These are phyloP conservation scores for Cynaeus angustus DNA, from an alignment of 2,888 invertebrate species.

Conservation along the genomic window DNA sequence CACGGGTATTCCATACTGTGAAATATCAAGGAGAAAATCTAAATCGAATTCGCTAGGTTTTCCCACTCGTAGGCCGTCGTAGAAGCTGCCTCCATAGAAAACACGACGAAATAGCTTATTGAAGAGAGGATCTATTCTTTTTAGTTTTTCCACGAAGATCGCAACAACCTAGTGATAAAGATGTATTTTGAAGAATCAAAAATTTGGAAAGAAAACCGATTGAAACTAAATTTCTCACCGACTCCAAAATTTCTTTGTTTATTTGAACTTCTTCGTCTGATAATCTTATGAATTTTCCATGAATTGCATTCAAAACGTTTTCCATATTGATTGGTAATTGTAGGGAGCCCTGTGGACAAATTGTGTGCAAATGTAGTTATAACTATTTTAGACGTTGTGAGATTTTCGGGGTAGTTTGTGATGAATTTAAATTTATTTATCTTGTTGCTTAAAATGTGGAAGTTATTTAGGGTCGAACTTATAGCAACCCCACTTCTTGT, in stretches of 20 bases:
- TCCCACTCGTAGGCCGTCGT: conserved; percentile 75
- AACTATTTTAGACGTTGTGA: too few species aligned
- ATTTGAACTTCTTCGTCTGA: neutral
- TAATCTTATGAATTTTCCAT: too few species aligned
- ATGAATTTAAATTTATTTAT: too few species aligned
- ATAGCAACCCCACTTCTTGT: too few species aligned
- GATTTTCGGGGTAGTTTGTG: too few species aligned
- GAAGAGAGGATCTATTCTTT: conserved; percentile 64
- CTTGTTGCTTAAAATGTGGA: too few species aligned
- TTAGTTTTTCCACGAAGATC: conserved; percentile 62
- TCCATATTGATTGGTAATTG: too few species aligned
- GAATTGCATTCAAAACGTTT: too few species aligned
- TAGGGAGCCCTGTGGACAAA: too few species aligned
- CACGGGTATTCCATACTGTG: conserved; percentile 69
- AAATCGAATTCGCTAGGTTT: conserved; percentile 77
- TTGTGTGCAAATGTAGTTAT: too few species aligned
- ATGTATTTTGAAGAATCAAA: neutral
- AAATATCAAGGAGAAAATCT: conserved; percentile 75
- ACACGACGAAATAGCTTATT: conserved; percentile 61
- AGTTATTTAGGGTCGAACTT: too few species aligned
- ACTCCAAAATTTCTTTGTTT: conserved; percentile 8
- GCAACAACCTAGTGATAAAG: conserved; percentile 46
- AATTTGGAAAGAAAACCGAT: neutral
- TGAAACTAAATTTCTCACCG: neutral
- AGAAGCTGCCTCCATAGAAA: conserved; percentile 76